Evolutionary conservation across 92 coral and sea anemone genomes (phyloP), one percentile per base, ranked within the genome.

Genomic region (Phenganax marumi): DNA sequence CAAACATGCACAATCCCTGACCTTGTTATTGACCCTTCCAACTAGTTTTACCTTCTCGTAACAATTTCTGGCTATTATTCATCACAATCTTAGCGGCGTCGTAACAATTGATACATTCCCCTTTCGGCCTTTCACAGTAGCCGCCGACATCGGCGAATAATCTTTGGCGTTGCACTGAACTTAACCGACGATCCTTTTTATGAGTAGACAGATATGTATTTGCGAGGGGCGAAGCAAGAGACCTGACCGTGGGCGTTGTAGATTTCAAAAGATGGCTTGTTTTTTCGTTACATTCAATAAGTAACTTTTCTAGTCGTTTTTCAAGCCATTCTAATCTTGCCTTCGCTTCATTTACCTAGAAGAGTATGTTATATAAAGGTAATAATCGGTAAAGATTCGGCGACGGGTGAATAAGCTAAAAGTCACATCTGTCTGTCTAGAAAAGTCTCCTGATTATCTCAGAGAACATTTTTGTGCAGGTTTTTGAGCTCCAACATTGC

Each of bases 271-370:
- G 80, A 77, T 83, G 57, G 50, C 81, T 72, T 57, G 81, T n/a
- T 53, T 63, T 54, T 81, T 80, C 53, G 69, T 89, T 62, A 92
- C 90, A 60, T 86, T 86, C 54, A 88, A 70, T 68, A 78, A 96
- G 84, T 62, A 91, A 86, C 71, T 91, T 96, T 65, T 96, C 99
- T 64, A 96, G 86, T 52, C 97, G 87, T 62, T 96, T 91, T 70
- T 96, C 97, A 63, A 96, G 92, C 99, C 99, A 96, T 60, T 92
- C 85, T 6, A 96, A 97, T 62, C 99, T 92, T 64, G 77, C 86
- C 85, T 96, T 91, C 43, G 93, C 97, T 26, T 62, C 86, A 66
- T 92, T 94, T 66, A 92, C 82, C 99, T 96, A 76, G 33, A 56
- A 77, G 0, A 14, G n/a, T 3, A 56, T 14, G 22, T 69, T 43